Percentiles rank a stretch among this genome's conserved stretches.
Evolutionary conservation across 1,140 invertebrate species (phyloP).

Genomic region (Caenorhabditis elegans): DNA sequence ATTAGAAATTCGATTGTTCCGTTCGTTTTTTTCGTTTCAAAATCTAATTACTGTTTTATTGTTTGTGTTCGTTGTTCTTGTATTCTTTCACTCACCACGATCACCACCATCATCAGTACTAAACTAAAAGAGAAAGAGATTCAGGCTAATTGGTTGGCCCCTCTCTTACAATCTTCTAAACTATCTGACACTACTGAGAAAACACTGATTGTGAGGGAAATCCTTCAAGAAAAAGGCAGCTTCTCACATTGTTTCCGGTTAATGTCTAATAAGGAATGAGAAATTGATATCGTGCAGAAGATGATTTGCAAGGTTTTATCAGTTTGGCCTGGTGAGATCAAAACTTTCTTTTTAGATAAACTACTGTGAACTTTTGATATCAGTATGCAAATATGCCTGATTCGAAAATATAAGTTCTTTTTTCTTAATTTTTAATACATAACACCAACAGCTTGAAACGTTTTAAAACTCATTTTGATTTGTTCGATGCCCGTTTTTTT

Average conservation of each 20-base stretch:
- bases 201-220: conserved; percentile 5
- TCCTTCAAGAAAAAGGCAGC: too few species aligned
- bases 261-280: neutral
- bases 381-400: too few species aligned
- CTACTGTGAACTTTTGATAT: too few species aligned
- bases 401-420: too few species aligned
- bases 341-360: too few species aligned
- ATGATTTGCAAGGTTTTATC: neutral
- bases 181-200: neutral
- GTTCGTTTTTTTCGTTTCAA: neutral
- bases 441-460: too few species aligned
- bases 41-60: conserved; percentile 28
- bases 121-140: neutral
- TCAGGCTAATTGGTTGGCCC: conserved; percentile 27
- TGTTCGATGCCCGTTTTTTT: too few species aligned
- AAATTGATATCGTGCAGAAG: neutral
- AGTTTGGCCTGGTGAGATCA: too few species aligned
- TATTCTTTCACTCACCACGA: neutral
- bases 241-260: neutral
- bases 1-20: neutral
- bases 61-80: neutral
- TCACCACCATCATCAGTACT: neutral
- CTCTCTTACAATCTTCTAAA: neutral
- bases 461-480: too few species aligned
- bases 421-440: too few species aligned